phyloP scores from a whole-genome alignment of 2,888 invertebrate genomes.

The Cephus pulcher region DNA sequence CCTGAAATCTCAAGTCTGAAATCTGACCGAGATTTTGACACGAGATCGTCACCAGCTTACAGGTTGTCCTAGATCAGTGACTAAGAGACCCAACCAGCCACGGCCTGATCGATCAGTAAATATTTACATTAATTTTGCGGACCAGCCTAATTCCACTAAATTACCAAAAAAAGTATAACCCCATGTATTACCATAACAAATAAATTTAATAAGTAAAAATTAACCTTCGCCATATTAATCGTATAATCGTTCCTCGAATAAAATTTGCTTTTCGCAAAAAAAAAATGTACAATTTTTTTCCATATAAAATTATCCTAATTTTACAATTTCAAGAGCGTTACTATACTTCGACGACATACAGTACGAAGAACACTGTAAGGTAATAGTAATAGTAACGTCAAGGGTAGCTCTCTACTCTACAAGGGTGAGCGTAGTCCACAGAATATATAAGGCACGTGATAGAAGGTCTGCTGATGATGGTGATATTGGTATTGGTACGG shows the following conservation, averaged over 20 bases:
- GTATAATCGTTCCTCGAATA: not conserved
- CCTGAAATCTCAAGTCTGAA: slow-evolving; percentile 58
- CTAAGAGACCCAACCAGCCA: not conserved
- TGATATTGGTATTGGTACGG: slow-evolving; percentile 23
- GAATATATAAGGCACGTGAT: not conserved
- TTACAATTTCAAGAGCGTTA: not conserved
- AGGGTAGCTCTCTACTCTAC: not conserved
- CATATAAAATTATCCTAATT: not conserved
- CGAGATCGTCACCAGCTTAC: slow-evolving; percentile 42
- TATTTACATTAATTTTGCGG: not conserved
- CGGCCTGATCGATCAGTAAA: not conserved
- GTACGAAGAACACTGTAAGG: not conserved
- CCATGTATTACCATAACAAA: not conserved
- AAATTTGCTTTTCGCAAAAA: not conserved
- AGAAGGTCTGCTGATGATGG: not conserved
- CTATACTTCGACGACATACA: not conserved
- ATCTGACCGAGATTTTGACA: slow-evolving; percentile 48
- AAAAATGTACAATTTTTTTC: not conserved
- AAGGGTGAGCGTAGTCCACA: not conserved
- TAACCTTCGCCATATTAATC: not conserved
- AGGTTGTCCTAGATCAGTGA: slow-evolving; percentile 54
- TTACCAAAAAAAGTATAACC: not conserved
- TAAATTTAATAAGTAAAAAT: not conserved
- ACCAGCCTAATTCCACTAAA: too few relatives aligned
- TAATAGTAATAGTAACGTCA: not conserved